phyloP scores from a whole-genome alignment of 1,140 invertebrate genomes.

The Aphelenchoides fujianensis region DNA sequence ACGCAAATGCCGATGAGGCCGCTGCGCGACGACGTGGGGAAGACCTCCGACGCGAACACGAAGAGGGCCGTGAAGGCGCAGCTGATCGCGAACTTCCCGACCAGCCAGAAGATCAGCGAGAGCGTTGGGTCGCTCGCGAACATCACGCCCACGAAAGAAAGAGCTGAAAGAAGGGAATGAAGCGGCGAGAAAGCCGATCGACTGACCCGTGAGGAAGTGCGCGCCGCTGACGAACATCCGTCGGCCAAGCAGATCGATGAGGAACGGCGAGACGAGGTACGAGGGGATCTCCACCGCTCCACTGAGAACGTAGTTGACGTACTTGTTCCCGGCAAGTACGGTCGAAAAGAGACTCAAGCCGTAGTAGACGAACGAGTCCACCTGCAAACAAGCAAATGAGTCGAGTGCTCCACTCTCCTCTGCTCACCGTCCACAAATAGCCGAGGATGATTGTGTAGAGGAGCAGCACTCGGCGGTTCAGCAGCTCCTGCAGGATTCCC shows the following conservation, averaged over 20 bases:
- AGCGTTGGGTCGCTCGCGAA: background rate
- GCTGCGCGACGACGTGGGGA: constrained; percentile 35
- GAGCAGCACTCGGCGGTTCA: constrained; percentile 29
- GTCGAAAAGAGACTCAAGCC: constrained; percentile 62
- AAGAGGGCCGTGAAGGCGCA: constrained; percentile 43
- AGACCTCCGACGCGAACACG: constrained; percentile 43
- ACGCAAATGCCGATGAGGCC: constrained; percentile 45
- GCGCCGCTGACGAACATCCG: background rate
- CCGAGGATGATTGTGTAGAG: constrained; percentile 37
- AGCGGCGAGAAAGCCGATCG: background rate
- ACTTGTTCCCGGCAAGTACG: constrained; percentile 59
- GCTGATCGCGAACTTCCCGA: constrained; percentile 46
- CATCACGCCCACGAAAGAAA: background rate
- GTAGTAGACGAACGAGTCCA: constrained; percentile 62
- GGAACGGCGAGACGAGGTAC: background rate
- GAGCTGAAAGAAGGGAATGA: background rate
- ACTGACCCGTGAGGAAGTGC: background rate
- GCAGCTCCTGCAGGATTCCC: background rate
- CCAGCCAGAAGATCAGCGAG: constrained; percentile 35
- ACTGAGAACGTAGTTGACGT: constrained; percentile 62
- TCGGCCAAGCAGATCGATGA: background rate
- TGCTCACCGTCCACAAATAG: constrained; percentile 38
- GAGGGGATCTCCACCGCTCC: constrained; percentile 30
- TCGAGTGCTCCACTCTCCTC: too few relatives aligned
- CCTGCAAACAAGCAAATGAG: too few relatives aligned